A percentile compares a stretch with the other conserved stretches of the same genome.
Evolutionary conservation across 1,140 invertebrate genomes (phyloP).

Genomic region (Sycobia sp.): DNA sequence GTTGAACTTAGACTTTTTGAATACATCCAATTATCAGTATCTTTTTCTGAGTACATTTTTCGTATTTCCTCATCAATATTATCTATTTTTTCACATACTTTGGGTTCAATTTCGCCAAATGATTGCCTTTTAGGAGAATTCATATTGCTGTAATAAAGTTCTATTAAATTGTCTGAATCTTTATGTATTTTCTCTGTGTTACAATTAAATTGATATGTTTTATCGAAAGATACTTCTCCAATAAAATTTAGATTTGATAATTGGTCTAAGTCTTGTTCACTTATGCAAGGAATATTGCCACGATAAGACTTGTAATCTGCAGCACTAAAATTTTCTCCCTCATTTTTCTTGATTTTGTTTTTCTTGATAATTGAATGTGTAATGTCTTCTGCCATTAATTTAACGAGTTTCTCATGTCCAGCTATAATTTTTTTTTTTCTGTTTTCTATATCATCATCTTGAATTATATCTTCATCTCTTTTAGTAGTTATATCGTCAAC

Average conservation of each 20-base stretch:
- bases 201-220: slow-evolving; percentile 78
- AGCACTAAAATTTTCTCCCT: slow-evolving; percentile 74
- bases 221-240: slow-evolving; percentile 76
- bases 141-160: slow-evolving; percentile 72
- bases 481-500: slow-evolving; percentile 58
- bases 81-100: slow-evolving; percentile 68
- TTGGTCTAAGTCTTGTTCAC: slow-evolving; percentile 78
- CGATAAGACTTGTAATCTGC: slow-evolving; percentile 81
- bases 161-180: slow-evolving; percentile 78
- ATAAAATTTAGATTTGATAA: slow-evolving; percentile 74
- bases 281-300: slow-evolving; percentile 74
- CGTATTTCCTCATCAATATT: slow-evolving; percentile 74
- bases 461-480: slow-evolving; percentile 47
- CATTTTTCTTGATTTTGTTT: slow-evolving; percentile 58
- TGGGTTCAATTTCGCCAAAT: slow-evolving; percentile 64
- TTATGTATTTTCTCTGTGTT: slow-evolving; percentile 76
- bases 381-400: slow-evolving; percentile 53
- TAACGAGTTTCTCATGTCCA: slow-evolving; percentile 60
- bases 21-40: slow-evolving; percentile 75
- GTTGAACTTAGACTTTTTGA: slow-evolving; percentile 64
- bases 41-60: slow-evolving; percentile 70
- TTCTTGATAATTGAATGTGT: slow-evolving; percentile 55
- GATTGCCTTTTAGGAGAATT: slow-evolving; percentile 64
- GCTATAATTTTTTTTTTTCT: no score
- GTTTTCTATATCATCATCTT: slow-evolving; percentile 42